phyloP scores from a whole-genome alignment of 64 coral and sea anemone genomes.

The Pocillopora verrucosa region DNA sequence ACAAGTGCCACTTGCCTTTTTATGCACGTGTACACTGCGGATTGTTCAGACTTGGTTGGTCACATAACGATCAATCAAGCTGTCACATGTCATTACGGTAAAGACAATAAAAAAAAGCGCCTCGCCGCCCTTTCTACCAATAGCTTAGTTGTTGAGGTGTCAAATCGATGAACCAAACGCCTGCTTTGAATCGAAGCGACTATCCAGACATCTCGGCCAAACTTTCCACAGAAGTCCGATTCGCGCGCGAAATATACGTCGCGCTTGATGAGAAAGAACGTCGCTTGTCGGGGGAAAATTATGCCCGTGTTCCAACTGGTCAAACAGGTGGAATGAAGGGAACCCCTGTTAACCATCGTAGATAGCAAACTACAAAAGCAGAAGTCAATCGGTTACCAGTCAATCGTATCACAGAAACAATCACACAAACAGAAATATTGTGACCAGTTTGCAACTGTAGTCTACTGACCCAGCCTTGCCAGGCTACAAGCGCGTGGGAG shows the following conservation, averaged over 20 bases:
- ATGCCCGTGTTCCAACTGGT: background rate
- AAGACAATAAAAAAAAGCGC: conserved; percentile 83
- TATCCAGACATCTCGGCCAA: background rate
- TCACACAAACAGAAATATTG: conserved; percentile 27
- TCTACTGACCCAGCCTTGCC: background rate
- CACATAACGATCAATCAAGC: conserved; percentile 96
- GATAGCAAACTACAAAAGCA: conserved; percentile 41
- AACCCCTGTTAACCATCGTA: background rate
- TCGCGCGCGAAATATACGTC: conserved; percentile 25
- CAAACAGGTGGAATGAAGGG: conserved; percentile 41
- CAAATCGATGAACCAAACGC: conserved; percentile 60
- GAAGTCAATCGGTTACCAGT: conserved; percentile 16
- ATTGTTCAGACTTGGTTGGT: conserved; percentile 58
- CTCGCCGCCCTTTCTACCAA: conserved; percentile 81
- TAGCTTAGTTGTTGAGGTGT: conserved; percentile 99
- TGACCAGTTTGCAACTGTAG: conserved; percentile 20
- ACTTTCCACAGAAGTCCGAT: conserved; percentile 7
- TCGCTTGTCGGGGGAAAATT: background rate
- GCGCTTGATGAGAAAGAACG: background rate
- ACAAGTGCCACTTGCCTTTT: conserved; percentile 46
- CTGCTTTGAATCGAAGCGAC: conserved; percentile 29
- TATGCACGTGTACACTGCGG: conserved; percentile 66
- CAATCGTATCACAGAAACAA: conserved; percentile 30
- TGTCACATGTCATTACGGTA: conserved; percentile 94
- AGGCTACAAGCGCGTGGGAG: background rate